Evolutionary conservation across 1,140 invertebrate species (phyloP).

Genomic region (Drosophila tani): DNA sequence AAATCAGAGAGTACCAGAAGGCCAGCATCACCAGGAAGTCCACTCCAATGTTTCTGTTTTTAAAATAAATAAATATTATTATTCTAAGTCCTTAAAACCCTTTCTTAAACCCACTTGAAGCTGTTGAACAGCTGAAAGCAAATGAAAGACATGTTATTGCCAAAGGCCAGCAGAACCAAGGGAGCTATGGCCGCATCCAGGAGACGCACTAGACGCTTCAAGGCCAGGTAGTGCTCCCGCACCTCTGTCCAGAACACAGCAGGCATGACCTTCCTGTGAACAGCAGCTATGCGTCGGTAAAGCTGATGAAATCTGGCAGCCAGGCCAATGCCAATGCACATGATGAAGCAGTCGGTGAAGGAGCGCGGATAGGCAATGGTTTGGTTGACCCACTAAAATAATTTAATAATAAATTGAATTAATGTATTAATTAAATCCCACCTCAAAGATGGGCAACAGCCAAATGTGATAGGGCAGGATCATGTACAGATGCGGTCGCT

Average conservation of each 20-base stretch:
- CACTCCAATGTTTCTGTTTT: conserved; percentile 76
- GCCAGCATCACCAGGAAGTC: conserved; percentile 85
- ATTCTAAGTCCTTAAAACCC: not conserved
- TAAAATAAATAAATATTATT: not conserved
- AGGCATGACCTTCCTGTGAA: conserved; percentile 87
- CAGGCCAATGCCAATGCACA: conserved; percentile 87
- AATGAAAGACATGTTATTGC: conserved; percentile 83
- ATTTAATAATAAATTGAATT: not conserved
- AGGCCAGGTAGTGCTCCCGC: conserved; percentile 86
- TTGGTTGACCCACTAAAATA: conserved; percentile 68
- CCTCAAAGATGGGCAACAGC: conserved; percentile 69
- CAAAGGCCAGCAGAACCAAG: conserved; percentile 67
- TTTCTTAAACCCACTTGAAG: conserved; percentile 62
- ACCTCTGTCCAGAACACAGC: conserved; percentile 86
- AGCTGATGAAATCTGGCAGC: conserved; percentile 87
- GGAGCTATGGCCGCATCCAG: conserved; percentile 86
- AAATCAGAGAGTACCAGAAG: conserved; percentile 88
- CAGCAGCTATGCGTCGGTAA: conserved; percentile 85
- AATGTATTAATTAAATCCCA: not conserved
- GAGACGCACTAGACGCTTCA: conserved; percentile 89
- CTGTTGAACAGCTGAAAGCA: conserved; percentile 83
- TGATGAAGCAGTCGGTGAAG: conserved; percentile 88
- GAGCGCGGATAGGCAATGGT: conserved; percentile 80
- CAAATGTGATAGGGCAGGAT: conserved; percentile 68
- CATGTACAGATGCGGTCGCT: conserved; percentile 66